Evolutionary conservation across 2,113 vertebrate species (phyloP).

Genomic region (Stigmatopora argus): DNA sequence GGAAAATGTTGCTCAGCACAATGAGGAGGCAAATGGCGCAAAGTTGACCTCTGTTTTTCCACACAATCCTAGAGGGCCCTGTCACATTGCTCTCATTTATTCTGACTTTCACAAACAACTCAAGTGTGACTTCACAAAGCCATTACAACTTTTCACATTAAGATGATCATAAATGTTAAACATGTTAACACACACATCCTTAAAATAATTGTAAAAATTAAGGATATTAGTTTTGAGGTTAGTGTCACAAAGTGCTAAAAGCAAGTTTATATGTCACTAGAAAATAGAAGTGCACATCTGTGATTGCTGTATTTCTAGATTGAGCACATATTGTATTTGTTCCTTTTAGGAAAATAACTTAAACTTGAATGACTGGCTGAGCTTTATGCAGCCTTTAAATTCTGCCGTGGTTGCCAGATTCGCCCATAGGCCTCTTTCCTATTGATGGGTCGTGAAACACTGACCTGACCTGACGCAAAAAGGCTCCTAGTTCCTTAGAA

Average conservation of each 20-base stretch:
- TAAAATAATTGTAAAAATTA: background rate
- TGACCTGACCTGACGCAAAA: too few relatives aligned
- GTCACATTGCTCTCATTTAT: background rate
- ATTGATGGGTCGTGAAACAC: too few relatives aligned
- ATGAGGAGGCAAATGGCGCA: slow-evolving; percentile 22
- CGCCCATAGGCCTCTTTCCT: too few relatives aligned
- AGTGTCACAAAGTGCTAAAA: too few relatives aligned
- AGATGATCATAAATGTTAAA: background rate
- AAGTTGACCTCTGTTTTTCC: slow-evolving; percentile 13
- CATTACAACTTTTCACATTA: background rate
- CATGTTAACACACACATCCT: background rate
- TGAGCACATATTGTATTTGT: background rate
- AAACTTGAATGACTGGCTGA: background rate
- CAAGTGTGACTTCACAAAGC: background rate
- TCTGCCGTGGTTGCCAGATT: too few relatives aligned
- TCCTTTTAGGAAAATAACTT: background rate
- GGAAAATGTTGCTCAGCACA: slow-evolving; percentile 38
- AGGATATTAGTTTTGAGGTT: too few relatives aligned
- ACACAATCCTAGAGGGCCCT: background rate
- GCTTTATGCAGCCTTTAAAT: background rate
- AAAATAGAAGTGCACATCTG: background rate
- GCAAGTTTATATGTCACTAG: background rate
- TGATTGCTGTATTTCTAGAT: background rate
- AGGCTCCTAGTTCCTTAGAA: too few relatives aligned
- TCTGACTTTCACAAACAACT: background rate